Base-by-base conservation (phyloP, 2,888 invertebrate species). In the Dolichomitus sp. region DNA sequence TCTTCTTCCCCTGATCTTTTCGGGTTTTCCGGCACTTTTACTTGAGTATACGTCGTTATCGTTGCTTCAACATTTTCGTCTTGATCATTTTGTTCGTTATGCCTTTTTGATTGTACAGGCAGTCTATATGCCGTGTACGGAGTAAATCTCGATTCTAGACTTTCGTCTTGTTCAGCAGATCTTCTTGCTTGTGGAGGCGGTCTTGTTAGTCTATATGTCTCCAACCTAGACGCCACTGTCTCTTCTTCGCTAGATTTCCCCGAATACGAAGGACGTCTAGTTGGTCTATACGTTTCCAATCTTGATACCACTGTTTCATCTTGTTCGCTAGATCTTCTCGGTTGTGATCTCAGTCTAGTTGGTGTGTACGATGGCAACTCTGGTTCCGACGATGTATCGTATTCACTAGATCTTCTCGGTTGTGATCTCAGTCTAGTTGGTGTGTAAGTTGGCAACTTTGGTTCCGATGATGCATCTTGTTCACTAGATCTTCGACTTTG, bases 21-120 rank as follows among this genome's bases (percentile, higher is more conserved):
- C 1, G 19, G 9, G 7, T 61, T 61, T 40, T 33, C 33, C 9
- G 61, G 61, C 19, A 2, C 9, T 40, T 17, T 61, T 17, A 61
- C 61, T 61, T 37, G n/a, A 37, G 37, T 40, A 12, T 61, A 61
- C 17, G 61, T 40, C 37, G 19, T 19, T 37, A 40, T 17, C 17
- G 61, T 61, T 19, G 61, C 61, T 19, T 37, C 61, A 9, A 61
- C 61, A 6, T 40, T 19, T 61, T 37, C 61, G 19, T 61, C 61
- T 11, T 61, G 37, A 40, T 61, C 37, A 19, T 19, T 14, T 23
- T 14, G 12, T 12, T 54, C 23, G 23, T 54, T 27, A 14, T 54
- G 14, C 14, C 27, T 54, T 27, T 9, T 54, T 27, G 27, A 11
- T 54, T 54, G 11, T 9, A 14, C 54, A 54, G 17, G 17, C 6